These are phyloP conservation scores for Ceraclea dissimilis DNA, from an alignment of 2,888 invertebrate genomes.

Conservation along the genomic window DNA sequence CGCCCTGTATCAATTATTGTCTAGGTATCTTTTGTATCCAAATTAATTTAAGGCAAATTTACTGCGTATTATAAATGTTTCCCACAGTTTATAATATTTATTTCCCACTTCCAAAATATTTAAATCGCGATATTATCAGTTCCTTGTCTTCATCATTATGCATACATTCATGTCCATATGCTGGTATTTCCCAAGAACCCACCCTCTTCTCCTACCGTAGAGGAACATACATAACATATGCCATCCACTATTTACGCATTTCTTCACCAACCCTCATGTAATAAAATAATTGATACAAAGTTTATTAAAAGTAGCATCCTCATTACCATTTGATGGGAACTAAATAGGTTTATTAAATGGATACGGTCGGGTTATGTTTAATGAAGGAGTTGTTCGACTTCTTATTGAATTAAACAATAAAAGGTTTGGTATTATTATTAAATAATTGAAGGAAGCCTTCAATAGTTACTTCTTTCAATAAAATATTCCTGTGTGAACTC, in stretches of 20 bases:
- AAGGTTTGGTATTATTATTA: not conserved
- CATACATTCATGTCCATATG: slow-evolving; percentile 18
- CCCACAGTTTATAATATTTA: not conserved
- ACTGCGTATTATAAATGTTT: too few relatives aligned
- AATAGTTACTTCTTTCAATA: too few relatives aligned
- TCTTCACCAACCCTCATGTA: slow-evolving; percentile 10
- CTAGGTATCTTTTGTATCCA: too few relatives aligned
- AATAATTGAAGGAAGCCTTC: not conserved
- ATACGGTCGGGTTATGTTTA: slow-evolving; percentile 24
- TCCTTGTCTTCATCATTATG: not conserved
- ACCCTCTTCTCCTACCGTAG: slow-evolving; percentile 14
- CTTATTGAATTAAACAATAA: slow-evolving; percentile 18
- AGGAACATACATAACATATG: slow-evolving; percentile 2
- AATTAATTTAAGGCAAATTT: too few relatives aligned
- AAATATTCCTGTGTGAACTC: too few relatives aligned
- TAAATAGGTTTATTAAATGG: slow-evolving; percentile 21
- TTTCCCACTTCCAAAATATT: not conserved
- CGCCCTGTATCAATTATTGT: too few relatives aligned
- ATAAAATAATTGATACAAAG: slow-evolving; percentile 3
- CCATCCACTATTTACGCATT: not conserved
- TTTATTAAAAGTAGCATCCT: slow-evolving; percentile 16
- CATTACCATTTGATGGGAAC: slow-evolving; percentile 22
- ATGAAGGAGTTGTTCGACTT: slow-evolving; percentile 15
- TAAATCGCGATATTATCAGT: not conserved
- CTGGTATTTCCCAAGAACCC: slow-evolving; percentile 20